Evolutionary conservation across 64 coral and sea anemone species (phyloP).

Genomic region (Montipora sp.): DNA sequence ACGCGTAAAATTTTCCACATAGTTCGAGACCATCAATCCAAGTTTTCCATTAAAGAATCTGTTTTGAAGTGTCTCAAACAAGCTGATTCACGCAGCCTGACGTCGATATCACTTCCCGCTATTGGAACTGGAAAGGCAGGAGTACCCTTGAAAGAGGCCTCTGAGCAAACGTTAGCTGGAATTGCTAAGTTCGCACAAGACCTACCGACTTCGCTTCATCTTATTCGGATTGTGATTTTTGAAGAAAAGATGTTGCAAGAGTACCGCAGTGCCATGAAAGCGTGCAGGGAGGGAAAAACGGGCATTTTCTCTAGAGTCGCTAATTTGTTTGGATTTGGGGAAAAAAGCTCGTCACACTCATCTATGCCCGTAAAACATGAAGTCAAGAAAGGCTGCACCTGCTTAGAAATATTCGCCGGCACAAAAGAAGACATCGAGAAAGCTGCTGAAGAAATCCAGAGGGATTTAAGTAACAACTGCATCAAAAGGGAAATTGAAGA

Average conservation of each 20-base stretch:
- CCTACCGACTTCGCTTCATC: not conserved
- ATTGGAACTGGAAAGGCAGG: not conserved
- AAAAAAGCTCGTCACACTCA: not conserved
- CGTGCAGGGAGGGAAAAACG: not conserved
- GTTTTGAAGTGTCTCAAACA: not conserved
- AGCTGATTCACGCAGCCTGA: not conserved
- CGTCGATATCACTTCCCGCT: not conserved
- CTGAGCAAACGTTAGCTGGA: not conserved
- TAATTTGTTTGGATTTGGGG: not conserved
- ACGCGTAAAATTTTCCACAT: slow-evolving; percentile 51
- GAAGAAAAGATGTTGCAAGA: not conserved
- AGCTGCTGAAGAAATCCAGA: not conserved
- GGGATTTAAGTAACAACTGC: not conserved
- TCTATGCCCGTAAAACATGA: not conserved
- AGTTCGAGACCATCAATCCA: not conserved
- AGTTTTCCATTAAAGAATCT: not conserved
- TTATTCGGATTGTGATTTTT: slow-evolving; percentile 25
- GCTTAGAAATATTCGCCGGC: slow-evolving; percentile 10
- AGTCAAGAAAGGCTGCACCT: not conserved
- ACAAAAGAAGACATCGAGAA: slow-evolving; percentile 8
- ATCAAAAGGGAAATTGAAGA: not conserved
- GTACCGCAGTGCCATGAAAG: not conserved
- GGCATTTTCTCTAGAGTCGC: not conserved
- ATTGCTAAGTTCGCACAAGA: slow-evolving; percentile 30
- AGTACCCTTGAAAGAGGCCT: not conserved